Percentiles rank a stretch among this genome's conserved stretches.
Evolutionary conservation across 2,797 vertebrate species (phyloP).

Genomic region (Lagocephalus sceleratus): DNA sequence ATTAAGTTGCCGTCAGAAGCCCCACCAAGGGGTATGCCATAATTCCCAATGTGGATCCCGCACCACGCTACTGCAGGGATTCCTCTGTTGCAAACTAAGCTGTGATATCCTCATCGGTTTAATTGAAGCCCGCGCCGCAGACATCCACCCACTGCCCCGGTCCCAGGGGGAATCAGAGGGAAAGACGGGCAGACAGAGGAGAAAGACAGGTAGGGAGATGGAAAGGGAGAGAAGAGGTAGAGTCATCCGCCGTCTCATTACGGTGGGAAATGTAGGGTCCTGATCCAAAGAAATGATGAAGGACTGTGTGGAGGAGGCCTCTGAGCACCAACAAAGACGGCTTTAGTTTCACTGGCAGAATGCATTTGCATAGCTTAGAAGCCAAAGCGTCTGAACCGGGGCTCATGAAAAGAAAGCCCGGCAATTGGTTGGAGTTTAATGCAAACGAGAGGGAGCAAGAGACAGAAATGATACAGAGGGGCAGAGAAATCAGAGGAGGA

Average conservation of each 20-base stretch:
- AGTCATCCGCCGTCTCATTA: conserved; percentile 72
- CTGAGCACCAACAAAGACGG: conserved; percentile 79
- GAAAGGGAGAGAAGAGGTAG: conserved; percentile 44
- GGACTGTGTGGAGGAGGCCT: conserved; percentile 76
- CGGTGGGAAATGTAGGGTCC: conserved; percentile 74
- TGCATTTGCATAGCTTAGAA: conserved; percentile 84
- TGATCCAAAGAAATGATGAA: conserved; percentile 78
- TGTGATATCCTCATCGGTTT: conserved; percentile 43
- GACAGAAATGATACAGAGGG: conserved; percentile 19
- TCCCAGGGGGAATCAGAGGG: conserved; percentile 11
- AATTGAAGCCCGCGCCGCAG: conserved; percentile 42
- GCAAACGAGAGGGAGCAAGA: conserved; percentile 55
- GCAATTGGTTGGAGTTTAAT: conserved; percentile 73
- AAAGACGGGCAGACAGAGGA: conserved; percentile 20
- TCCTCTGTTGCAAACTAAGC: conserved; percentile 21
- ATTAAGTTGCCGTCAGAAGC: conserved; percentile 61
- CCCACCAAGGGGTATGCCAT: conserved; percentile 37
- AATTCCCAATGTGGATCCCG: conserved; percentile 42
- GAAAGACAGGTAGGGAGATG: conserved; percentile 25
- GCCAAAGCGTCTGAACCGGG: conserved; percentile 76
- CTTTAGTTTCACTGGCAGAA: conserved; percentile 80
- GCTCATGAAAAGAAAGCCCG: conserved; percentile 77
- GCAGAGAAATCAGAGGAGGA: conserved; percentile 16
- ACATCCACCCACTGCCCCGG: conserved; percentile 27
- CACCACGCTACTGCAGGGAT: conserved; percentile 37